phyloP scores from a whole-genome alignment of 2,797 vertebrate species.

The Lacerta viridis region DNA sequence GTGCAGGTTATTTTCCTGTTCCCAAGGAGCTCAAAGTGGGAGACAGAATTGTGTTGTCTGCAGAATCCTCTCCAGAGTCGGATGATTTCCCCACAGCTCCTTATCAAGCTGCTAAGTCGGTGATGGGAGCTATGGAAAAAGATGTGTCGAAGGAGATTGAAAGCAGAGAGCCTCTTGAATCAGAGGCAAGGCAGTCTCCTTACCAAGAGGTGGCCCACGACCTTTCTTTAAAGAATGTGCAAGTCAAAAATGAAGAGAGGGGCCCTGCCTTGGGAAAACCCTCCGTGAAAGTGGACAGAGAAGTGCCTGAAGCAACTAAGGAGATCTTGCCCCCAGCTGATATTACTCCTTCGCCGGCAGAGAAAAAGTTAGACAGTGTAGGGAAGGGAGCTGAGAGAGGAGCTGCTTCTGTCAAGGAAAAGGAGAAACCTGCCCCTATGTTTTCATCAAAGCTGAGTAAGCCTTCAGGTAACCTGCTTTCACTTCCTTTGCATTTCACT shows the following conservation, averaged over 20 bases:
- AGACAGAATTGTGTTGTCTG: constrained; percentile 72
- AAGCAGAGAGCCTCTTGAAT: constrained; percentile 48
- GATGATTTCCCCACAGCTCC: constrained; percentile 77
- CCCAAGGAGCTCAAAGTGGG: constrained; percentile 70
- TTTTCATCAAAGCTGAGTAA: constrained; percentile 83
- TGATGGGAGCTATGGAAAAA: constrained; percentile 25
- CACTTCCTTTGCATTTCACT: constrained; percentile 70
- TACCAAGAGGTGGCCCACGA: constrained; percentile 77
- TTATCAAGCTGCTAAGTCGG: constrained; percentile 69
- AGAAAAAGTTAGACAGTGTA: constrained; percentile 74
- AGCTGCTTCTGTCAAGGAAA: constrained; percentile 76
- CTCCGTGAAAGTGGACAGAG: constrained; percentile 73
- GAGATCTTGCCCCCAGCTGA: constrained; percentile 61
- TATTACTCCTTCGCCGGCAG: constrained; percentile 66
- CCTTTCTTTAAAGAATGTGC: constrained; percentile 75
- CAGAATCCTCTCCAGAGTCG: constrained; percentile 77
- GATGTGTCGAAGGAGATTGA: constrained; percentile 61
- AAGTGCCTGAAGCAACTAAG: constrained; percentile 69
- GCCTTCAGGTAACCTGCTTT: constrained; percentile 84
- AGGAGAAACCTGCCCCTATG: constrained; percentile 75
- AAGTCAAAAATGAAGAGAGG: constrained; percentile 71
- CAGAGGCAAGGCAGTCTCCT: constrained; percentile 61
- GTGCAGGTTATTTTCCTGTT: constrained; percentile 68
- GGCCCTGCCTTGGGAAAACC: constrained; percentile 64
- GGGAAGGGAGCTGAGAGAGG: constrained; percentile 76